phyloP scores from a whole-genome alignment of 2,797 vertebrate species.

The Melanogrammus aeglefinus region DNA sequence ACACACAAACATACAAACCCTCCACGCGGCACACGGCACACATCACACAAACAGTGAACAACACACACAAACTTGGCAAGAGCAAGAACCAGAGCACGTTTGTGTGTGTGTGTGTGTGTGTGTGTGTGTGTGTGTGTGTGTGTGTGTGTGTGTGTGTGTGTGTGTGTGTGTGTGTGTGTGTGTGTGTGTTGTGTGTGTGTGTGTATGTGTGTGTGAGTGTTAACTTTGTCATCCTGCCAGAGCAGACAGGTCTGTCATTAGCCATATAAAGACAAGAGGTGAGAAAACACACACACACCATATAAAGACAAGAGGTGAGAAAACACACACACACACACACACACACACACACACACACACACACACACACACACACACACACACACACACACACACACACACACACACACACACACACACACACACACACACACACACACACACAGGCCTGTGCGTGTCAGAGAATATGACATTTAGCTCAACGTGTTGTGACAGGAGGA shows the following conservation, averaged over 20 bases:
- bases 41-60: background rate
- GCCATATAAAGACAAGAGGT: background rate
- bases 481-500: background rate
- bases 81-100: background rate
- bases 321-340: too few relatives aligned
- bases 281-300: too few relatives aligned
- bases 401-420: background rate
- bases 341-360: too few relatives aligned
- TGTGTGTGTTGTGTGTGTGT: background rate
- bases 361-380: too few relatives aligned
- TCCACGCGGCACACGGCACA: background rate
- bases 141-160: background rate
- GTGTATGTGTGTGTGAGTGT: background rate
- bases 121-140: background rate
- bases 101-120: background rate
- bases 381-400: too few relatives aligned
- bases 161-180: background rate
- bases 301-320: background rate
- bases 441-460: background rate
- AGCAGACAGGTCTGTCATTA: conserved; percentile 4
- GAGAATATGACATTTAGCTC: background rate
- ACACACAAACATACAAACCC: background rate
- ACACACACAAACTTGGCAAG: background rate
- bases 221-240: background rate
- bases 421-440: background rate